Percentiles rank a stretch among this genome's conserved stretches.
phyloP scores from a whole-genome alignment of 2,113 vertebrate genomes.

The Ondatra zibethicus region DNA sequence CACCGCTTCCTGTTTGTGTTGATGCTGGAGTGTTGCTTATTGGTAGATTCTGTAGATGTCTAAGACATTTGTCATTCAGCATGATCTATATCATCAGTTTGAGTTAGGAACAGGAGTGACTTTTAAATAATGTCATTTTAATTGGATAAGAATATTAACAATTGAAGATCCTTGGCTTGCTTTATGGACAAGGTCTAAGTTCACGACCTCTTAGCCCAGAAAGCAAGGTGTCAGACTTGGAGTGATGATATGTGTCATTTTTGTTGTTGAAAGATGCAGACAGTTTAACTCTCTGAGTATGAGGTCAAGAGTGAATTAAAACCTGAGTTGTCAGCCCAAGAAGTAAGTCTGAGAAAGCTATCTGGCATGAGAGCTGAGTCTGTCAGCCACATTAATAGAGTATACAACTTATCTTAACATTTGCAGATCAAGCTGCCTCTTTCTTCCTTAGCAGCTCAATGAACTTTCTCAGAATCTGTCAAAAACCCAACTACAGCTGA shows the following conservation, averaged over 20 bases:
- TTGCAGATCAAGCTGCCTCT: slow-evolving; percentile 1
- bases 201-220: not conserved
- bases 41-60: slow-evolving; percentile 22
- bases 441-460: not conserved
- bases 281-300: not conserved
- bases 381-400: not conserved
- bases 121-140: slow-evolving; percentile 21
- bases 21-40: not conserved
- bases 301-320: not conserved
- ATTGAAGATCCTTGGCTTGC: not conserved
- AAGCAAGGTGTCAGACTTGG: slow-evolving; percentile 13
- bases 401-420: not conserved
- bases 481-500: not conserved
- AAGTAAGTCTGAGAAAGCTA: not conserved
- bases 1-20: slow-evolving; percentile 19
- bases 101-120: slow-evolving; percentile 24
- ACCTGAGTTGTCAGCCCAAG: not conserved
- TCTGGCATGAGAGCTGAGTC: not conserved
- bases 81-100: slow-evolving; percentile 20
- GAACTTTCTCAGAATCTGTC: slow-evolving; percentile 11
- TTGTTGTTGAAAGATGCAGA: slow-evolving; percentile 23
- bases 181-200: slow-evolving; percentile 27
- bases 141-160: not conserved
- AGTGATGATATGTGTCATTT: not conserved
- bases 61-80: not conserved